Evolutionary conservation across 2,113 vertebrate species (phyloP), one percentile per base, ranked within the genome.

Genomic region (Oxyura jamaicensis): DNA sequence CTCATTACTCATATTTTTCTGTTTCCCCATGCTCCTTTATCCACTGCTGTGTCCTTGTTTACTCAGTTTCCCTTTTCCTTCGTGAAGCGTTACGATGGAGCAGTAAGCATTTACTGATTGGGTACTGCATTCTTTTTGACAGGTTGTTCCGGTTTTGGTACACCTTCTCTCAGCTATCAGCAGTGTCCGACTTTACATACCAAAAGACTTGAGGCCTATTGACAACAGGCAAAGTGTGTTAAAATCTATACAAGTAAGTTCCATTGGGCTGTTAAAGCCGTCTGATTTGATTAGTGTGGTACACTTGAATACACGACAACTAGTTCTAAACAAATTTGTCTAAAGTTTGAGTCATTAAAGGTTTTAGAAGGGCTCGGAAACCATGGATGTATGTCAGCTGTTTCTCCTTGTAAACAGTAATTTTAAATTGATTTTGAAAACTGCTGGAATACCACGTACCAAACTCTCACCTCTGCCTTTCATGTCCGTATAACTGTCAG

Each of bases 111-210:
- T 42, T 19, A 66, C n/a, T 39, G 53, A 28, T 67, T 71, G 68
- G 28, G 67, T 52, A 11, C 35, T 53, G 4, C 5, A 7, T 31
- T 94, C 4, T 90, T 21, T 94, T 89, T 56, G 56, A 18, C 93
- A 99, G 99, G 99, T 99, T 65, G 99, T 99, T 95, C 99, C 99
- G 11, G 99, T 99, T 84, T 96, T 99, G 98, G 98, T 99, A 21
- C 98, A 99, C 85, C 98, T 99, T 71, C 96, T 99, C 25, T 98
- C 98, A 11, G 98, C 99, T n/a, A 99, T 99, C 96, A 99, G 99
- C 97, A 99, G 99, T 5, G 98, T 99, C 42, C 98, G 99, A 18
- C 99, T 99, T 44, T 99, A 99, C 87, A 99, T 99, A 94, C 99
- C 99, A 0, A 99, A 99, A 97, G 99, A 99, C 94, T 95, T 99